phyloP scores from a whole-genome alignment of 1,140 invertebrate species.

The Berghia stephanieae region DNA sequence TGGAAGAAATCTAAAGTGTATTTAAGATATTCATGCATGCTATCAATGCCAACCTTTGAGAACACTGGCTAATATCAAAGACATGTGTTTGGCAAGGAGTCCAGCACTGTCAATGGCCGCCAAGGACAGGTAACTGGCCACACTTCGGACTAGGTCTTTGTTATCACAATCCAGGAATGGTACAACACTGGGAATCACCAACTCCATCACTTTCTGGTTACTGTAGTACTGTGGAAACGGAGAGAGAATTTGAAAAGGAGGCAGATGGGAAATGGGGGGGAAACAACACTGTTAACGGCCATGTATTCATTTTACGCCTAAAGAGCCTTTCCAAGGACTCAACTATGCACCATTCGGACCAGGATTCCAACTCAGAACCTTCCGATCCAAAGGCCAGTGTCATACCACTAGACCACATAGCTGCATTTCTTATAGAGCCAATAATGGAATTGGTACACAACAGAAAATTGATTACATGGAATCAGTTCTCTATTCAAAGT shows the following conservation, averaged over 20 bases:
- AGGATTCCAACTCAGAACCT: too few species aligned
- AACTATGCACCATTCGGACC: too few species aligned
- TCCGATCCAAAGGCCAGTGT: too few species aligned
- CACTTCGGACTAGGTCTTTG: conserved; percentile 85
- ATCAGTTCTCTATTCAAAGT: too few species aligned
- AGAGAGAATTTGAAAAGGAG: not conserved
- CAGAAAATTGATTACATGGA: too few species aligned
- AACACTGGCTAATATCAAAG: conserved; percentile 89
- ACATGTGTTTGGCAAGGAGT: conserved; percentile 83
- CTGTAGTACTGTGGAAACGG: conserved; percentile 79
- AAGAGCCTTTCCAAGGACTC: too few species aligned
- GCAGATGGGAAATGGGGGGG: not conserved
- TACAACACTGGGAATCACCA: conserved; percentile 87
- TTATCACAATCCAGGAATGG: conserved; percentile 91
- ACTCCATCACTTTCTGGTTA: conserved; percentile 86
- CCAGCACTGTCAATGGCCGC: conserved; percentile 91
- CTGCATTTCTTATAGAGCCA: too few species aligned
- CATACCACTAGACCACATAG: too few species aligned
- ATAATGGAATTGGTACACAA: not conserved
- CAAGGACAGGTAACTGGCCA: conserved; percentile 89
- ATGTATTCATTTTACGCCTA: too few species aligned
- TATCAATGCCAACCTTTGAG: conserved; percentile 82
- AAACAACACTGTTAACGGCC: too few species aligned
- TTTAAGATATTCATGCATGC: too few species aligned
- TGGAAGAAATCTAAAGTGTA: too few species aligned